phyloP scores from a whole-genome alignment of 1,140 invertebrate genomes.

The Akabosia matsudoensis region DNA sequence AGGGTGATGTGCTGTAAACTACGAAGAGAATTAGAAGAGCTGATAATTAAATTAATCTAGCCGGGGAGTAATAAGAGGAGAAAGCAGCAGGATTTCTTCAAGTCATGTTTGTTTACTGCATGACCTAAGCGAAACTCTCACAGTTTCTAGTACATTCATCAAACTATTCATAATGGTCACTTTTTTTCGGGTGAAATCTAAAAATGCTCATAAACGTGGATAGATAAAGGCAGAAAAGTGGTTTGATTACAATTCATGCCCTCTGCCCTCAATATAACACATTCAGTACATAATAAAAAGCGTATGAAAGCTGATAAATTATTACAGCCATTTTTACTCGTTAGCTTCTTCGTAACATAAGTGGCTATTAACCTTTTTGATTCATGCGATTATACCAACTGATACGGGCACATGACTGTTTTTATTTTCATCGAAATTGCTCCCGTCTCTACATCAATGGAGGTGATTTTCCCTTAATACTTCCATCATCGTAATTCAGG shows the following conservation, averaged over 20 bases:
- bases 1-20: not conserved
- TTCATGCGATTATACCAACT: not conserved
- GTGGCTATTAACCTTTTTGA: conserved; percentile 8
- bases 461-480: no score
- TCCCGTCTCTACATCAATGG: no score
- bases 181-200: no score
- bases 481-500: not conserved
- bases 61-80: not conserved
- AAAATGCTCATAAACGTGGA: no score
- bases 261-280: not conserved
- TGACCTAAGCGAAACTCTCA: no score
- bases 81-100: not conserved
- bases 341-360: not conserved
- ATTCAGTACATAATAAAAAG: no score
- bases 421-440: no score
- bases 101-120: no score
- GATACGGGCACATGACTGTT: not conserved
- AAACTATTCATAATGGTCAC: no score
- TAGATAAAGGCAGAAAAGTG: not conserved
- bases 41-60: conserved; percentile 45
- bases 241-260: not conserved
- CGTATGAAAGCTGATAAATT: not conserved
- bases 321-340: not conserved
- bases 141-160: no score
- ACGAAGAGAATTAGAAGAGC: conserved; percentile 39